Evolutionary conservation across 2,797 vertebrate genomes (phyloP).

Genomic region (Telmatherina bonti): DNA sequence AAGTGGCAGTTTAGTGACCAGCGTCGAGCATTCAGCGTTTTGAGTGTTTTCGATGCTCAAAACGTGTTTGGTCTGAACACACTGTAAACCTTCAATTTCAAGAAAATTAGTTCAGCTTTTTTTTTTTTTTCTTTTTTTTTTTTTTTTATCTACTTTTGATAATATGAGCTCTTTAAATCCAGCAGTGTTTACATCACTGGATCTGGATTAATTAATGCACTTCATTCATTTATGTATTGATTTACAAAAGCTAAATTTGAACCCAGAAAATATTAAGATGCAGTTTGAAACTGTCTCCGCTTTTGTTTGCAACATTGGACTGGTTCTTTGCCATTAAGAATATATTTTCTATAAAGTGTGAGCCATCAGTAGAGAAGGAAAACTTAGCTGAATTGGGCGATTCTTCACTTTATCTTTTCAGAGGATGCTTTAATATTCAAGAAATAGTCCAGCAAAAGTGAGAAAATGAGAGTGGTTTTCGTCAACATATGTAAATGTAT

Average conservation of each 20-base stretch:
- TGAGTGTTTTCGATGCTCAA: too few relatives aligned
- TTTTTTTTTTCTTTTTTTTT: too few relatives aligned
- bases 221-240: too few relatives aligned
- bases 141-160: not conserved
- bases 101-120: too few relatives aligned
- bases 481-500: not conserved
- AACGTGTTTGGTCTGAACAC: too few relatives aligned
- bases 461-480: not conserved
- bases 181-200: not conserved
- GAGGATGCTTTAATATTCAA: not conserved
- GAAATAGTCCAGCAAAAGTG: not conserved
- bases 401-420: not conserved
- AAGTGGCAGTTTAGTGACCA: too few relatives aligned
- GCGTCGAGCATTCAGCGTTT: too few relatives aligned
- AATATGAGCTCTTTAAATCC: not conserved
- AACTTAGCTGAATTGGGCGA: not conserved
- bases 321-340: not conserved
- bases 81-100: too few relatives aligned
- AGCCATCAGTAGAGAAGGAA: not conserved
- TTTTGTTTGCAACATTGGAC: not conserved
- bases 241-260: too few relatives aligned
- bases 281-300: too few relatives aligned
- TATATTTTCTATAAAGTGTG: not conserved
- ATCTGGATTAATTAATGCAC: not conserved
- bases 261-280: too few relatives aligned